Evolutionary conservation across 2,888 invertebrate genomes (phyloP), one percentile per base, ranked within the genome.

Genomic region (Cerastoderma edule): DNA sequence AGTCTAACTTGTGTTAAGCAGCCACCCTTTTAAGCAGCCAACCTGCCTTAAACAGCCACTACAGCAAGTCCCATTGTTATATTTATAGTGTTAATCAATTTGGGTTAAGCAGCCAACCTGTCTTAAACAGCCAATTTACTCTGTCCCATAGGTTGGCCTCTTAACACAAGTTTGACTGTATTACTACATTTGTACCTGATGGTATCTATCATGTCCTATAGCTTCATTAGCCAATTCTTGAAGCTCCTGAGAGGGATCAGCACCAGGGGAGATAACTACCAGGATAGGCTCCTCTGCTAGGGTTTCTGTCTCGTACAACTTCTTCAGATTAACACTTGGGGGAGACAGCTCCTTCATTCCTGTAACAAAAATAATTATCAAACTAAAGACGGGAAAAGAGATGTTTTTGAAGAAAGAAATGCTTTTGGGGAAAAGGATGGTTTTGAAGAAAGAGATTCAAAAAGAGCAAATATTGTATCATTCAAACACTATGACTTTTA

Each of bases 201-300:
- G 93, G 89, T 93, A 95, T 93, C 92, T 94, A 88, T 90, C 93
- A 77, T 92, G 83, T 10, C 94, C 94, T 24, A 94, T 91, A 0
- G 91, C 90, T 32, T 92, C 94, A 16, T 93, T 89, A 0, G 96
- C 96, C 50, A 96, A 92, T 63, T 95, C 95, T 74, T 94, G 94
- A 13, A 98, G 94, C 91, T 97, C 97, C 28, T 95, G 95, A 0
- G 97, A 96, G 27, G 98, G 98, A 94, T 99, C 99, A 46, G 96
- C 96, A 48, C 98, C 99, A 30, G 97, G 95, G 67, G 97, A 96
- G 50, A 96, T 95, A 66, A 99, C 94, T 85, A 99, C 94, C 60
- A 99, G 93, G 68, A 97, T 95, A 0, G 98, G 97, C 86, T 96
- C 96, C 0, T 91, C 89, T 0, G 94, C 89, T 3, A 91, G 84